These are phyloP conservation scores for Ophion costatus DNA, from an alignment of 2,888 invertebrate genomes.

Conservation along the genomic window DNA sequence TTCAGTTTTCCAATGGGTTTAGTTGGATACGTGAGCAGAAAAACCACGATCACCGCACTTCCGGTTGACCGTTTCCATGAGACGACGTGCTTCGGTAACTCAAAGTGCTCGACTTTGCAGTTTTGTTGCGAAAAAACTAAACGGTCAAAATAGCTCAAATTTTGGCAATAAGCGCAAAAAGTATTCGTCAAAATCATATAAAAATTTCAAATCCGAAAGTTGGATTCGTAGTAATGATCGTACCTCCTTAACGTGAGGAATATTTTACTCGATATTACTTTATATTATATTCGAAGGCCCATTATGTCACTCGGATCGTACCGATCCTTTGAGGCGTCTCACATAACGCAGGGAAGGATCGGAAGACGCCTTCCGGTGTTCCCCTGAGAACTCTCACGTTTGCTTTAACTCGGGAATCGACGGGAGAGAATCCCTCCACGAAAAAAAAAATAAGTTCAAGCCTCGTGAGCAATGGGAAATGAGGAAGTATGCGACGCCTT, in stretches of 20 bases:
- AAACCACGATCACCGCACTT: too few species aligned
- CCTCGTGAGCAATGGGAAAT: constrained; percentile 47
- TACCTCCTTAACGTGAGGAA: neutral
- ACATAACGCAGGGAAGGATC: constrained; percentile 25
- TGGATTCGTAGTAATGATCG: too few species aligned
- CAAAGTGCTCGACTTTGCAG: too few species aligned
- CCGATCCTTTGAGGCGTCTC: constrained; percentile 27
- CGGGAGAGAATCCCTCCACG: constrained; percentile 23
- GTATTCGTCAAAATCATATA: too few species aligned
- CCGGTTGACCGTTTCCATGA: too few species aligned
- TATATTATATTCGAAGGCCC: constrained; percentile 12
- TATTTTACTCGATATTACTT: constrained; percentile 1
- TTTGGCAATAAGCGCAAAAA: too few species aligned
- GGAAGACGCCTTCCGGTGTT: constrained; percentile 57
- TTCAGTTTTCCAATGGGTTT: too few species aligned
- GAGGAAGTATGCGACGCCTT: constrained; percentile 53
- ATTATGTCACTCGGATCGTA: constrained; percentile 43
- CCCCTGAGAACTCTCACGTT: constrained; percentile 50
- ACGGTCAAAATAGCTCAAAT: too few species aligned
- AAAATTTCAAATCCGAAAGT: too few species aligned
- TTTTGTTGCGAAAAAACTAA: too few species aligned
- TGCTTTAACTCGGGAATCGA: constrained; percentile 33
- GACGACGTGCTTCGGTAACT: too few species aligned
- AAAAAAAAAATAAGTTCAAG: constrained; percentile 37
- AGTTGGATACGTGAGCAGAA: too few species aligned